Conservation (phyloP, 2,797 vertebrate species). For the Nannoperca australis region DNA sequence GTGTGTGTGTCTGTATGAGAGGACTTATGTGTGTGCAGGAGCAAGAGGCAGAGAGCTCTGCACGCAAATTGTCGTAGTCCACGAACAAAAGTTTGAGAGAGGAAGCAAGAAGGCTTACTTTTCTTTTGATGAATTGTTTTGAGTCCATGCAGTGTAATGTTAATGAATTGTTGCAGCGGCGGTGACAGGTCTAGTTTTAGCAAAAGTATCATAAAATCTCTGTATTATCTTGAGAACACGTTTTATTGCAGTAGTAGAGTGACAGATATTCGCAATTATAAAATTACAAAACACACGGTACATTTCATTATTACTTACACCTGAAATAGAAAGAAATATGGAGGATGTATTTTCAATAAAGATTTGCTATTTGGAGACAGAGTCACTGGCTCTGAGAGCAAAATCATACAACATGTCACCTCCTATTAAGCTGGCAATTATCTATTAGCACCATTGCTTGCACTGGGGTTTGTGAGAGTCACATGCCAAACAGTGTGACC, state of each 20-base stretch:
- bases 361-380: constrained; percentile 6
- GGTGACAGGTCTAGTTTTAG: background rate
- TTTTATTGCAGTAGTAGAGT: too few relatives aligned
- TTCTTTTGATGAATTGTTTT: constrained; percentile 15
- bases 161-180: constrained; percentile 1
- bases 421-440: constrained; percentile 76
- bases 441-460: constrained; percentile 76
- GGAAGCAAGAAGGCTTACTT: constrained; percentile 13
- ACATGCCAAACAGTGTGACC: constrained; percentile 75
- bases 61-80: constrained; percentile 49
- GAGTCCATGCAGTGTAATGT: background rate
- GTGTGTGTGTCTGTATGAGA: constrained; percentile 29
- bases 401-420: constrained; percentile 68
- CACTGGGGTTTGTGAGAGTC: constrained; percentile 71
- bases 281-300: background rate
- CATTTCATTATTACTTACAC: background rate
- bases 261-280: background rate
- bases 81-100: constrained; percentile 32
- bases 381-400: constrained; percentile 25
- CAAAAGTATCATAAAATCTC: background rate
- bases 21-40: constrained; percentile 18
- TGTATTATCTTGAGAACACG: background rate
- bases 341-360: constrained; percentile 21
- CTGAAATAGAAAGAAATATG: constrained; percentile 1
- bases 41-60: constrained; percentile 29